Conservation (phyloP, 1,140 invertebrate genomes). For the Diuraphis noxia region DNA sequence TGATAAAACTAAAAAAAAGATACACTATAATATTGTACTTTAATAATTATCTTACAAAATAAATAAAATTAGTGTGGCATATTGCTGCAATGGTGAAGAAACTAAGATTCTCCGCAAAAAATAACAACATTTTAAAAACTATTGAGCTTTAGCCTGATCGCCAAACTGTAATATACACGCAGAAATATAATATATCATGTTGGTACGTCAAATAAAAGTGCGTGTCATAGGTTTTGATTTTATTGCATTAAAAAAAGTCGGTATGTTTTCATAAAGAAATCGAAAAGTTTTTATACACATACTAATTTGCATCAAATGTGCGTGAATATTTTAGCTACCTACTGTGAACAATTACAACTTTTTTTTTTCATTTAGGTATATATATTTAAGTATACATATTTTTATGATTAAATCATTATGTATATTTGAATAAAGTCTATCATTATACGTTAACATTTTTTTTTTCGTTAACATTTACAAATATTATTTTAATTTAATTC, state of each 20-base stretch:
- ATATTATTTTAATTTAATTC: background rate
- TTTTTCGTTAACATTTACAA: background rate
- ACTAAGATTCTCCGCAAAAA: background rate
- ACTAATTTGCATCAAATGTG: slow-evolving; percentile 48
- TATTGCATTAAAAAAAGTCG: background rate
- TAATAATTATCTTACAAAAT: too few relatives aligned
- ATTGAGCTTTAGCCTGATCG: background rate
- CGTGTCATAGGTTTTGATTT: background rate
- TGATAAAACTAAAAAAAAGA: background rate
- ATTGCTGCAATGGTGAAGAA: background rate
- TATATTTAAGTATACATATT: background rate
- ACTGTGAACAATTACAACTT: slow-evolving; percentile 19
- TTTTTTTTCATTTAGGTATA: slow-evolving; percentile 16
- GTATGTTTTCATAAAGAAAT: background rate
- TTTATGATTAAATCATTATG: background rate
- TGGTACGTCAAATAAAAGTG: background rate
- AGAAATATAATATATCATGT: background rate
- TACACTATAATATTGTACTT: too few relatives aligned
- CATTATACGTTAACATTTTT: background rate
- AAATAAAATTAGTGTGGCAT: background rate
- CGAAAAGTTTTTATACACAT: background rate
- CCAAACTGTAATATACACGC: background rate
- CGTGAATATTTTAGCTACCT: slow-evolving; percentile 26
- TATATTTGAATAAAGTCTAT: background rate
- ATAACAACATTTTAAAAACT: too few relatives aligned